Conservation (phyloP, 2,888 invertebrate species). For the Caradrina clavipalpis region DNA sequence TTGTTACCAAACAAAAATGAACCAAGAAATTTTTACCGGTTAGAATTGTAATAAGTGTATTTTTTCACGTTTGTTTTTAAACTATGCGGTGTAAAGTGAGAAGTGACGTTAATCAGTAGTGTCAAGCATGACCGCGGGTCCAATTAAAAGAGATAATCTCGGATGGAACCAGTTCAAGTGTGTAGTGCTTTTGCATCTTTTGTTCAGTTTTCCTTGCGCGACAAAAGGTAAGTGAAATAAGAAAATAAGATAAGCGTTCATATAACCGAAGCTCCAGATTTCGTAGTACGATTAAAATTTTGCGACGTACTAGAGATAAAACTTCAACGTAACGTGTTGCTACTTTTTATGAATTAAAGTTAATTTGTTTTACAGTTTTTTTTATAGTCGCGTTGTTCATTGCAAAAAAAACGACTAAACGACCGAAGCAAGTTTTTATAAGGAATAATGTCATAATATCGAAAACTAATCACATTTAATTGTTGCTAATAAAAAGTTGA, state of each 20-base stretch:
- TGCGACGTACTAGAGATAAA: background rate
- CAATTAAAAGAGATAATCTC: constrained; percentile 86
- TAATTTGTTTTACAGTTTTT: background rate
- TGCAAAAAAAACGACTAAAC: constrained; percentile 5
- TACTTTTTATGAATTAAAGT: background rate
- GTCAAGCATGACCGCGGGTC: constrained; percentile 86
- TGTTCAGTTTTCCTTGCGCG: constrained; percentile 77
- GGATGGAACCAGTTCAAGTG: constrained; percentile 85
- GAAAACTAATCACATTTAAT: constrained; percentile 17
- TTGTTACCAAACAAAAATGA: constrained; percentile 34
- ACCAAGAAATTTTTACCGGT: constrained; percentile 31
- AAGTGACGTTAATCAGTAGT: constrained; percentile 80
- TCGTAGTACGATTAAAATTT: background rate
- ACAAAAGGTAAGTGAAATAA: constrained; percentile 78
- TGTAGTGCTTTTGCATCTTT: constrained; percentile 84
- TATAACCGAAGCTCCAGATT: background rate
- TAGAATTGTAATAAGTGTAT: constrained; percentile 35
- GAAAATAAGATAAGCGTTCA: constrained; percentile 25
- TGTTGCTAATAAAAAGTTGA: constrained; percentile 31
- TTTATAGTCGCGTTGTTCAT: background rate
- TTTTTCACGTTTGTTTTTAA: constrained; percentile 48
- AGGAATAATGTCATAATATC: constrained; percentile 22
- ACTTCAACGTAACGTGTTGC: background rate
- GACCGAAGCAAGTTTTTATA: background rate
- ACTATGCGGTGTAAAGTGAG: constrained; percentile 77